Base-by-base conservation (phyloP, 2,797 vertebrate genomes). In the Danionella dracula region DNA sequence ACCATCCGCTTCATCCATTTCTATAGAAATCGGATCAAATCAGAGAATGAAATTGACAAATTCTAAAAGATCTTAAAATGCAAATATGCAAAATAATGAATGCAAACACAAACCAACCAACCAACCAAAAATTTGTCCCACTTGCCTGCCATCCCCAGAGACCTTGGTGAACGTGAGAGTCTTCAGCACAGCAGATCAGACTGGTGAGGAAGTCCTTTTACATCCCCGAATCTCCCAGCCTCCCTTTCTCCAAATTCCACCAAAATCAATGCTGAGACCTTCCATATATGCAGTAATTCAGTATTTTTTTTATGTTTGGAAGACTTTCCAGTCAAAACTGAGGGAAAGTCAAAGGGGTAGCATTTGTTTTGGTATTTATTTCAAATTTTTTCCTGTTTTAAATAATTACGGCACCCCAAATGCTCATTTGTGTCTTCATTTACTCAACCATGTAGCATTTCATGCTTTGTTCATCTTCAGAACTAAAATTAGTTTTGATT, bases 121-220 rank as follows among this genome's bases (percentile, higher is more conserved):
- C 21, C 21, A 61, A 15, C 72, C 66, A 77, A 57, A 79, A 73
- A 78, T 85, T 61, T 86, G 81, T 88, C 84, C 87, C 75, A 82
- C 86, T 88, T 87, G 83, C 87, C 87, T 90, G 84, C 87, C 82
- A 73, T 87, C 85, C 86, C 76, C 87, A 90, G 88, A 89, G 87
- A 89, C 86, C 82, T 85, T 15, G 85, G 74, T 82, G 88, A 90
- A 73, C 88, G 81, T 84, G 83, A 89, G 78, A 85, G 85, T 86
- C 84, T 89, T 81, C 88, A 90, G 79, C 86, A 87, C 77, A 84
- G 85, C 81, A 82, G 81, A 79, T 66, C 86, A 79, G 84, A 84
- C 86, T 90, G 88, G 88, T 90, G 88, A 90, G 88, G 81, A 84
- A 40, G 70, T 83, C 67, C 78, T 85, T 67, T 70, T 49, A 35